Base-by-base conservation (phyloP, 2,113 vertebrate genomes). In the Pachyramphus minor region DNA sequence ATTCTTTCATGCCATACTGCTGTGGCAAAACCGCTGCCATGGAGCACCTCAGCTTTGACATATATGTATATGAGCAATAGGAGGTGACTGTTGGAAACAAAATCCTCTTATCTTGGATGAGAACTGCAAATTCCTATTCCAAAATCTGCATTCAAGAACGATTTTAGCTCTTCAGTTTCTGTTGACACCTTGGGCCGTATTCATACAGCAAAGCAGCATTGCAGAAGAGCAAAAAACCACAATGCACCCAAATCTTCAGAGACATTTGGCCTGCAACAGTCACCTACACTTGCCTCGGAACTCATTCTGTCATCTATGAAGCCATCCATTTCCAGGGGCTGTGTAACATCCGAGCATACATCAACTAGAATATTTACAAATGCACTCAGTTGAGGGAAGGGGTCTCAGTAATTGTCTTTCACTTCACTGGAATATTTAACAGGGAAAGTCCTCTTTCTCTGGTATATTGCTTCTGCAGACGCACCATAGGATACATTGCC, bases 401-500 rank as follows among this genome's bases (percentile, higher is more conserved):
- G 90, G 6, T 72, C 92, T 96, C 71, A 89, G 75, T 97, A 95
- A 96, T 95, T 96, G 95, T 90, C 94, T 95, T 95, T 88, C 92
- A 84, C 91, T 97, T 98, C 94, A 96, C 91, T 62, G 47, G 80
- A 50, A 91, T 94, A 87, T 68, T 87, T 97, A 97, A 95, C 76
- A 94, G 80, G 77, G 75, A 96, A 98, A 97, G 90, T 95, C 69
- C n/a, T 93, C 92, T 83, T 95, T 91, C 64, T 84, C 68, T 78
- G 42, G 77, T 96, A 98, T 96, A 96, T 93, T 96, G 96, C 86
- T 96, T 92, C 96, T 96, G 93, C 93, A 93, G 88, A 94, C 73
- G 76, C 90, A 96, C 91, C 90, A 95, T 66, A 94, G 80, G 95
- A 90, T 90, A 83, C 5, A 97, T 98, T 98, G 94, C 97, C 95